Evolutionary conservation across 2,797 vertebrate genomes (phyloP).

Genomic region (Percopsis omiscomaycus): DNA sequence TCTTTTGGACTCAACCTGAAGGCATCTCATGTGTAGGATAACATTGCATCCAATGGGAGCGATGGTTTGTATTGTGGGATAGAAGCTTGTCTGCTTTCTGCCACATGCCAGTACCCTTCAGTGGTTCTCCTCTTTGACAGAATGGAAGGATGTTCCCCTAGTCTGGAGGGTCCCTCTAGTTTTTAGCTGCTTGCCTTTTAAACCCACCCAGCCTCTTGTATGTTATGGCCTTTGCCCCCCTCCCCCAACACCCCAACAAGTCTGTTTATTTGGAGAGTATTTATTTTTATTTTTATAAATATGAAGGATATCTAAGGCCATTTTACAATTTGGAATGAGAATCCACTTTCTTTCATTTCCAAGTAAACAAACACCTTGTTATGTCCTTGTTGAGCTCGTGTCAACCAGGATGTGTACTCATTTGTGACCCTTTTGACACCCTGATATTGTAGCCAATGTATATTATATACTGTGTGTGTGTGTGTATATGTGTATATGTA

Average conservation of each 20-base stretch:
- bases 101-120: conserved; percentile 61
- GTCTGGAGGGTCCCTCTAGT: conserved; percentile 40
- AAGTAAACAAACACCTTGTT: conserved; percentile 59
- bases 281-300: conserved; percentile 18
- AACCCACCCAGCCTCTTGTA: conserved; percentile 44
- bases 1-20: conserved; percentile 75
- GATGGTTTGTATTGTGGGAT: conserved; percentile 61
- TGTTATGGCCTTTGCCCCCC: conserved; percentile 56
- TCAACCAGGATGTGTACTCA: conserved; percentile 14
- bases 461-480: no score
- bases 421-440: not conserved
- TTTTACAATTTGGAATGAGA: no score
- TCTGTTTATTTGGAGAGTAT: conserved; percentile 69
- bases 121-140: conserved; percentile 46
- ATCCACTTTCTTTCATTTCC: conserved; percentile 15
- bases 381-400: conserved; percentile 19
- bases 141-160: conserved; percentile 39
- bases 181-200: conserved; percentile 63
- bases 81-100: conserved; percentile 68
- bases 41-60: conserved; percentile 78
- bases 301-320: no score
- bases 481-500: no score
- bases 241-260: conserved; percentile 26
- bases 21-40: conserved; percentile 82
- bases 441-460: no score